Conservation (phyloP, 2,888 invertebrate genomes). For the Apamea anceps region DNA sequence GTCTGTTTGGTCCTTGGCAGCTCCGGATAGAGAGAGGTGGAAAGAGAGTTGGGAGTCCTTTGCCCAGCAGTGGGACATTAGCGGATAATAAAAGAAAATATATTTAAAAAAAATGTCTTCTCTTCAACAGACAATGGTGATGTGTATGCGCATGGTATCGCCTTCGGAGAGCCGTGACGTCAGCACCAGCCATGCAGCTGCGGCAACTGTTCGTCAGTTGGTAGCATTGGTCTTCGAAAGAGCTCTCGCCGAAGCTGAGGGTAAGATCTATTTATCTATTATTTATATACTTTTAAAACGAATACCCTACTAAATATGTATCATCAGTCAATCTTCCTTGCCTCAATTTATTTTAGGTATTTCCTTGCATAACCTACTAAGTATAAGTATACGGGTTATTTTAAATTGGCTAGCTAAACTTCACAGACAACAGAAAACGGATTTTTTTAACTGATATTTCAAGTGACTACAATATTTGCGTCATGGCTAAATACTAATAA, state of each 20-base stretch:
- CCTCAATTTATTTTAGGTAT: background rate
- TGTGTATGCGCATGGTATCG: constrained; percentile 99
- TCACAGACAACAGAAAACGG: too few species aligned
- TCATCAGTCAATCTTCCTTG: background rate
- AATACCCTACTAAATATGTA: background rate
- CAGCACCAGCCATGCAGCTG: constrained; percentile 98
- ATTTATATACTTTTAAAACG: background rate
- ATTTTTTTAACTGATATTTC: too few species aligned
- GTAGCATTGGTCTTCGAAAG: constrained; percentile 98
- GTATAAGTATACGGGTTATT: too few species aligned
- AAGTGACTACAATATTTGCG: too few species aligned
- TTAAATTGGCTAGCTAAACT: too few species aligned
- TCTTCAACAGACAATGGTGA: constrained; percentile 94
- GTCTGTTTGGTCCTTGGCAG: too few species aligned
- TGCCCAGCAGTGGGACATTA: too few species aligned
- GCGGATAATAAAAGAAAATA: too few species aligned
- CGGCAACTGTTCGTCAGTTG: constrained; percentile 98
- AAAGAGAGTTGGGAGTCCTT: too few species aligned
- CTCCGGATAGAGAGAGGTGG: too few species aligned
- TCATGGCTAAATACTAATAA: too few species aligned
- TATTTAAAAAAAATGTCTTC: background rate
- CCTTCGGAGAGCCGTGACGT: constrained; percentile 94
- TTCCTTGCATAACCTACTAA: background rate
- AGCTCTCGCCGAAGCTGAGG: constrained; percentile 93
- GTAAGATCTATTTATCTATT: constrained; percentile 65